Evolutionary conservation across 2,797 vertebrate genomes (phyloP).

Genomic region (Gastrophryne carolinensis): DNA sequence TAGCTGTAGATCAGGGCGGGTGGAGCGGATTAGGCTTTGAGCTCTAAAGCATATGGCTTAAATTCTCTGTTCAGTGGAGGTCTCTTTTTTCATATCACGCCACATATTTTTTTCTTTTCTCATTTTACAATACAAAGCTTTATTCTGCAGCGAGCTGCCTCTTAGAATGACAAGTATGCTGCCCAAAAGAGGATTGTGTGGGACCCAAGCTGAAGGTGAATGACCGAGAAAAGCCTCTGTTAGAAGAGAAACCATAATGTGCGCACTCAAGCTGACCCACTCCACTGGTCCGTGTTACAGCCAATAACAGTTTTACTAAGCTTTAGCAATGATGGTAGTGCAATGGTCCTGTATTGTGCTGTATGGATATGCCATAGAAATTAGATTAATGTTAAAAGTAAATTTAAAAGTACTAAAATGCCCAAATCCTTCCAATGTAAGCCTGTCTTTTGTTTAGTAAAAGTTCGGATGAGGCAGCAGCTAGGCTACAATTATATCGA

Average conservation of each 20-base stretch:
- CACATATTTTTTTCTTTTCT: constrained; percentile 21
- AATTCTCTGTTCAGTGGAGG: not conserved
- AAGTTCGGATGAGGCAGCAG: no score
- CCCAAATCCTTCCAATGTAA: no score
- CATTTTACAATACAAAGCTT: constrained; percentile 37
- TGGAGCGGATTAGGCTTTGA: constrained; percentile 2
- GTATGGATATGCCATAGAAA: no score
- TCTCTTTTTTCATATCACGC: constrained; percentile 31
- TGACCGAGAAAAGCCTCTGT: constrained; percentile 42
- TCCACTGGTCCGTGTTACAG: no score
- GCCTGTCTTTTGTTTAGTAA: no score
- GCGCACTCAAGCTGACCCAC: not conserved
- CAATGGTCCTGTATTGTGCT: no score
- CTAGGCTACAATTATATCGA: no score
- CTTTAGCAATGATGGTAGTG: no score
- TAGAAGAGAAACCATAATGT: not conserved
- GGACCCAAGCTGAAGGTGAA: constrained; percentile 43
- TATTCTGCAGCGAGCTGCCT: constrained; percentile 28
- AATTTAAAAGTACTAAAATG: no score
- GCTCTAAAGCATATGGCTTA: not conserved
- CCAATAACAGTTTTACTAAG: no score
- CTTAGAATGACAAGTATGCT: constrained; percentile 42
- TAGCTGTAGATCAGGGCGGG: no score
- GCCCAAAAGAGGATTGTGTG: constrained; percentile 44
- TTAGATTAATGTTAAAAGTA: no score